phyloP scores from a whole-genome alignment of 2,888 invertebrate species.

The Polymixis lichenea region DNA sequence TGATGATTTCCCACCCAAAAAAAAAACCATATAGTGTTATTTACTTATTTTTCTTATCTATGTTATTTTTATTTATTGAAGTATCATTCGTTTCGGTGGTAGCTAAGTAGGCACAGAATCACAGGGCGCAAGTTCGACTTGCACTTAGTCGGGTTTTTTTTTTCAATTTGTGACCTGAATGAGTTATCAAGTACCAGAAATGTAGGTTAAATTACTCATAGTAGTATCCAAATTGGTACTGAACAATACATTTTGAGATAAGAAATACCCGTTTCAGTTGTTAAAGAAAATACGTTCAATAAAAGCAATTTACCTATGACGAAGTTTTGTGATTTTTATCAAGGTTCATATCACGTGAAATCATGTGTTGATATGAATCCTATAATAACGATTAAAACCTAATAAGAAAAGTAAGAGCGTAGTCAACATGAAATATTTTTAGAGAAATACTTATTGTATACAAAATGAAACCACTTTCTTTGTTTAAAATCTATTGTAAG shows the following conservation, averaged over 20 bases:
- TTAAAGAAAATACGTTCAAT: conserved; percentile 17
- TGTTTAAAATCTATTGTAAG: no score
- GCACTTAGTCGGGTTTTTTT: neutral
- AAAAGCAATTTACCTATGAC: conserved; percentile 25
- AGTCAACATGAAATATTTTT: conserved; percentile 26
- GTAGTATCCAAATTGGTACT: neutral
- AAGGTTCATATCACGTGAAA: conserved; percentile 26
- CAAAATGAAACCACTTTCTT: neutral
- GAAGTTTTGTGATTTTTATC: conserved; percentile 11
- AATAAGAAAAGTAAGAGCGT: conserved; percentile 35
- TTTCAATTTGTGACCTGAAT: conserved; percentile 16
- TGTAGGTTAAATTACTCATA: conserved; percentile 46
- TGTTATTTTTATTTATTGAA: neutral
- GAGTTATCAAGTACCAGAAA: conserved; percentile 19
- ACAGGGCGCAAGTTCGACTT: neutral
- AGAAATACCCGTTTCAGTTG: neutral
- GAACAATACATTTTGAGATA: conserved; percentile 24
- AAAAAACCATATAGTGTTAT: no score
- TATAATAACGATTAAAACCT: conserved; percentile 34
- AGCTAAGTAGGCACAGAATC: neutral
- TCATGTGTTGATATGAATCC: conserved; percentile 26
- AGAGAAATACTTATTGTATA: neutral
- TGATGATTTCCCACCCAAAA: no score
- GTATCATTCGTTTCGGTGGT: neutral
- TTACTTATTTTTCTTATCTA: neutral